Conservation (phyloP, 1,140 invertebrate genomes). For the Drosophila burlai region DNA sequence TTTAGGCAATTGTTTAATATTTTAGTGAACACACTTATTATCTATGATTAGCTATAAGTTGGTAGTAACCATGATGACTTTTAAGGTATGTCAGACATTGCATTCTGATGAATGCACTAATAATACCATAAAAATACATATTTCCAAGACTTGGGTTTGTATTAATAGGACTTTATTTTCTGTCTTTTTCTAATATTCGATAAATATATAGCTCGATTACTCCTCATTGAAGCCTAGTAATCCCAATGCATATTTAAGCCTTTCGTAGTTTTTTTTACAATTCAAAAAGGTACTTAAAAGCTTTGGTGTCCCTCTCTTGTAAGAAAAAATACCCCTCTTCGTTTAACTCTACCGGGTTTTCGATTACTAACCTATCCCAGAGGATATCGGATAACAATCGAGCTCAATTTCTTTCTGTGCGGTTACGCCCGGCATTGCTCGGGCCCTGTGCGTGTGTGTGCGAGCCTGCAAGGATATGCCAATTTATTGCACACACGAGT, state of each 20-base stretch:
- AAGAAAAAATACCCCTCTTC: not conserved
- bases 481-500: constrained; percentile 84
- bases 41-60: not conserved
- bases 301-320: not conserved
- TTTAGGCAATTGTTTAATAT: too few relatives aligned
- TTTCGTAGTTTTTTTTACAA: not conserved
- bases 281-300: not conserved
- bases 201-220: not conserved
- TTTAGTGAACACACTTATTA: too few relatives aligned
- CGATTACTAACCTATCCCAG: constrained; percentile 10
- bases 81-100: not conserved
- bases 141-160: not conserved
- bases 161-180: not conserved
- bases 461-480: constrained; percentile 74
- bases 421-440: not conserved
- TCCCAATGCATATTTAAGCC: not conserved
- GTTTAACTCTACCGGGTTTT: not conserved
- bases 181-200: not conserved
- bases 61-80: not conserved
- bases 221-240: not conserved
- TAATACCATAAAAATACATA: too few relatives aligned
- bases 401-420: constrained; percentile 14
- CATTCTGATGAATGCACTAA: not conserved
- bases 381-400: constrained; percentile 17
- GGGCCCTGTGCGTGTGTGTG: constrained; percentile 25